These are phyloP conservation scores for Penaeus indicus DNA, from an alignment of 1,140 invertebrate genomes.

Conservation along the genomic window DNA sequence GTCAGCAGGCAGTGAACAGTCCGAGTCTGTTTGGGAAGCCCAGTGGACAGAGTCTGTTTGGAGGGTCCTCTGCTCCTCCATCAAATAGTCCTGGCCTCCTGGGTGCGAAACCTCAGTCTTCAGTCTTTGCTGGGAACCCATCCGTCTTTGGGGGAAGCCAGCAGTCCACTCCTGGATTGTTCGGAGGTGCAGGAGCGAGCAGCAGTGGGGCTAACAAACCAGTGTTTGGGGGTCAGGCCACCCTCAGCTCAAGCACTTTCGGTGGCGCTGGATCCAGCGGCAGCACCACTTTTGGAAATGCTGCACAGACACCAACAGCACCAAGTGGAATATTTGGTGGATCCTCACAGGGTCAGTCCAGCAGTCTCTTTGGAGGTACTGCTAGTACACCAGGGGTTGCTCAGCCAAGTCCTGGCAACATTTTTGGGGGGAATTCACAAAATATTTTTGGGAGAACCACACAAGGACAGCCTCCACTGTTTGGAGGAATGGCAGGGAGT, in stretches of 20 bases:
- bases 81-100: slow-evolving; percentile 5
- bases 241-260: background rate
- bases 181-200: background rate
- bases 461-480: slow-evolving; percentile 7
- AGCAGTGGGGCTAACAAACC: background rate
- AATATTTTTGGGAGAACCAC: slow-evolving; percentile 1
- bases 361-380: no score
- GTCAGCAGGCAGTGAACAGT: slow-evolving; percentile 7
- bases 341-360: background rate
- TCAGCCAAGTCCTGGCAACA: no score
- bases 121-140: background rate
- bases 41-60: background rate
- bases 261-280: background rate
- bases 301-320: background rate
- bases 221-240: background rate
- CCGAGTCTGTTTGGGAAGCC: slow-evolving; percentile 5
- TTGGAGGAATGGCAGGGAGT: slow-evolving; percentile 1
- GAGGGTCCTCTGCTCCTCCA: background rate
- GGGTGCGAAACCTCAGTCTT: slow-evolving; percentile 9
- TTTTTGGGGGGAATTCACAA: no score
- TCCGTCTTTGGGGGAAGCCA: slow-evolving; percentile 23
- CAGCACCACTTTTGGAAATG: background rate
- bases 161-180: background rate
- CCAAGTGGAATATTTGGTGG: background rate
- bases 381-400: no score